Conservation (phyloP, 2,797 vertebrate species). For the Iguana delicatissima region DNA sequence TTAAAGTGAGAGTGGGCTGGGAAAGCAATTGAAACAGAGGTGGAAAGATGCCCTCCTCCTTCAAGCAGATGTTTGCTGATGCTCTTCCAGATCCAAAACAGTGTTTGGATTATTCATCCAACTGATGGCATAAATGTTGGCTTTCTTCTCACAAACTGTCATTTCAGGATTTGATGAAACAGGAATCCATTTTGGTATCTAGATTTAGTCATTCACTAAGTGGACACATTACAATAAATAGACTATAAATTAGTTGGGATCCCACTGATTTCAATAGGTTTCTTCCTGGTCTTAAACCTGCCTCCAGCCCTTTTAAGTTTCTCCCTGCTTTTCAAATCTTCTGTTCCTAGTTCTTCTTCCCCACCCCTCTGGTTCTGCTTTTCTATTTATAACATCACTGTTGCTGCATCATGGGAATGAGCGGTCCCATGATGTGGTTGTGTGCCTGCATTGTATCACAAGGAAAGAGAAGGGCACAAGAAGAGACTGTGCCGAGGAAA, state of each 20-base stretch:
- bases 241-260: not conserved
- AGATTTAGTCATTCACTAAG: not conserved
- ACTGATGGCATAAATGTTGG: not conserved
- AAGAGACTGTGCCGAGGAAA: not conserved
- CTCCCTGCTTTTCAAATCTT: not conserved
- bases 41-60: not conserved
- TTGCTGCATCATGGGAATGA: constrained; percentile 5
- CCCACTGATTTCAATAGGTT: not conserved
- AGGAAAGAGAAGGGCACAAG: not conserved
- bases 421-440: constrained; percentile 5
- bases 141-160: not conserved
- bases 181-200: not conserved
- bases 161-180: not conserved
- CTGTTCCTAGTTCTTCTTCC: constrained; percentile 4
- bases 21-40: too few relatives aligned
- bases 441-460: constrained; percentile 7
- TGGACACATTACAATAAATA: too few relatives aligned
- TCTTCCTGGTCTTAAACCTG: not conserved
- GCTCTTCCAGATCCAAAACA: not conserved
- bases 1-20: not conserved
- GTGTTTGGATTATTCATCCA: not conserved
- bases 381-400: constrained; percentile 18
- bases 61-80: not conserved
- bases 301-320: not conserved
- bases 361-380: not conserved